Percentiles rank a stretch among this genome's conserved stretches.
Evolutionary conservation across 2,888 invertebrate species (phyloP).

Genomic region (Acronicta aceris): DNA sequence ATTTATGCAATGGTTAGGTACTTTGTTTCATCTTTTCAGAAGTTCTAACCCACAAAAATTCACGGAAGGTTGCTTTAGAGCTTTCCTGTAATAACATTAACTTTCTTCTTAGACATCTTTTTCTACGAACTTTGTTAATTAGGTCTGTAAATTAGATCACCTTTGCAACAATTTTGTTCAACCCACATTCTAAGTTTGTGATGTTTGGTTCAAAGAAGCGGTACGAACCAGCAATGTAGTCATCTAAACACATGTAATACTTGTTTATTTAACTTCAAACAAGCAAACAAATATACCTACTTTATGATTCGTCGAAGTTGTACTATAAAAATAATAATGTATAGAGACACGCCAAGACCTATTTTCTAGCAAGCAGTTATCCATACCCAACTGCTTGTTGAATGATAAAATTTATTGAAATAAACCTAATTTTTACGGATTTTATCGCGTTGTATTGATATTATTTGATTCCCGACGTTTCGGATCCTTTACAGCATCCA

Average conservation of each 20-base stretch:
- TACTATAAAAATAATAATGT: constrained; percentile 5
- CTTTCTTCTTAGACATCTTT: not conserved
- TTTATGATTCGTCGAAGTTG: constrained; percentile 38
- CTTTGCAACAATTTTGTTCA: constrained; percentile 33
- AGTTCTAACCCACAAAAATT: not conserved
- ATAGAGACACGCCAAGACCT: not conserved
- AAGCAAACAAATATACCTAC: constrained; percentile 32
- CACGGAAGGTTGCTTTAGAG: not conserved
- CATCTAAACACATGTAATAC: constrained; percentile 31
- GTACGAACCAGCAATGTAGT: constrained; percentile 22
- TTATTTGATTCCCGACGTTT: no score
- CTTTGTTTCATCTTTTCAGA: no score
- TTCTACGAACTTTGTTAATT: constrained; percentile 26
- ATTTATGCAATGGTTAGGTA: no score
- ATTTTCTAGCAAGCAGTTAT: no score
- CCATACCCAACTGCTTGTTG: no score
- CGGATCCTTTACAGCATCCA: no score
- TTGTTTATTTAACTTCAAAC: constrained; percentile 40
- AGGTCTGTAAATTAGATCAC: constrained; percentile 28
- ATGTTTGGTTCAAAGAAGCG: constrained; percentile 41
- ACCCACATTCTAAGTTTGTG: constrained; percentile 33
- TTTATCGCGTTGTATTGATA: no score
- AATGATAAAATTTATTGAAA: no score
- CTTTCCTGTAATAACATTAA: not conserved
- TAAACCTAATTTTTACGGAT: no score